Evolutionary conservation across 2,113 vertebrate genomes (phyloP).

Genomic region (Urocynchramus pylzowi): DNA sequence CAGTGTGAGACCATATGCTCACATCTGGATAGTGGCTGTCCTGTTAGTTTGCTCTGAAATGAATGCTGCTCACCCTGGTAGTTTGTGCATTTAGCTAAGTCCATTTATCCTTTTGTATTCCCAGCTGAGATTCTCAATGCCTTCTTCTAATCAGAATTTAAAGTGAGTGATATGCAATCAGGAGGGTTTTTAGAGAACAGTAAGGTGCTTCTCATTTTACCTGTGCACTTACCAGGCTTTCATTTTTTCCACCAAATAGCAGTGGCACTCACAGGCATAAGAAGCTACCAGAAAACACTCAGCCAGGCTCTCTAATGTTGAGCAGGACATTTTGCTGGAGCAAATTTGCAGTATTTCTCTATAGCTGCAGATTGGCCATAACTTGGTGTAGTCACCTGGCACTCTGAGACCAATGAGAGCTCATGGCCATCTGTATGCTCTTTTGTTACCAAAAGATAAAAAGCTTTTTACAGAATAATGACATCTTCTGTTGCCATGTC

Average conservation of each 20-base stretch:
- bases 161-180: conserved; percentile 48
- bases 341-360: conserved; percentile 10
- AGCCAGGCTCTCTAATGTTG: background rate
- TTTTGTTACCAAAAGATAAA: background rate
- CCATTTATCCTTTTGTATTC: conserved; percentile 34
- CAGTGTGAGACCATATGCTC: background rate
- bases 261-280: background rate
- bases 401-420: background rate
- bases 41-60: background rate
- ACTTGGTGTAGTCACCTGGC: background rate
- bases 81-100: background rate
- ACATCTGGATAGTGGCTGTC: background rate
- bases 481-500: background rate
- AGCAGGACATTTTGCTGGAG: background rate
- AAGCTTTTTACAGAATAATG: background rate
- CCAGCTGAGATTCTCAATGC: conserved; percentile 1
- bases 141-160: conserved; percentile 38
- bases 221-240: background rate
- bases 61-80: background rate
- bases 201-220: background rate
- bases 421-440: background rate
- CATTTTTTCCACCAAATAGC: background rate
- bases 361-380: background rate
- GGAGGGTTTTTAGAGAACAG: conserved; percentile 16
- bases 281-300: background rate